Evolutionary conservation across 1,140 invertebrate species (phyloP), one percentile per base, ranked within the genome.

Genomic region (Atta cephalotes): DNA sequence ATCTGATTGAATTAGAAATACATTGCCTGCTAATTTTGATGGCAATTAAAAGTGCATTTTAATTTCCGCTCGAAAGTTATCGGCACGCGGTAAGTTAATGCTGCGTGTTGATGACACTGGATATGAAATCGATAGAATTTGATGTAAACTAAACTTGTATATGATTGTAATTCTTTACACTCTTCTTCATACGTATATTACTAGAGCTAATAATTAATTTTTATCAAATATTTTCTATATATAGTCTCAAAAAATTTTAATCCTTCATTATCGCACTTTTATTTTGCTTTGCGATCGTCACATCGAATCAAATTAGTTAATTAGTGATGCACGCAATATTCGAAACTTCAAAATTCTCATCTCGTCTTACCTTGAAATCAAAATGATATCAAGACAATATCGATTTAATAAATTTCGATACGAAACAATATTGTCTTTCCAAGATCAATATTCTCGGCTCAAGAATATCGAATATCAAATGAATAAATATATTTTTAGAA

Each of bases 1-100:
- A 76, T 39, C 56, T 51, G 70, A 84, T 76, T 31, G 39, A 63
- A 74, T 82, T 25, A 74, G 68, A 62, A 45, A 76, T n/a, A 28
- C 56, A 28, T 49, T 58, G 49, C 78, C 21, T 21, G 31, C n/a
- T 68, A 56, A 80, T 84, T 76, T 49, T 14, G 4, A 71, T 18
- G 10, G 35, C 53, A 28, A 31, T 71, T 81, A 81, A 71, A 68
- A 81, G 12, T 71, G 2, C 28, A 12, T 74, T 25, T 31, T 62
- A 18, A 74, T 60, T 58, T 51, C 4, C 12, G 25, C 6, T n/a
- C 3, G 5, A 39, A 31, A 74, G 25, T n/a, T 12, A 16, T 49
- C 12, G 25, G 18, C 18, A 16, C 5, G 35, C 39, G 10, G 25
- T 35, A 28, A 53, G 25, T 45, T 62, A 28, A 71, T 9, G n/a